Evolutionary conservation across 2,797 vertebrate genomes (phyloP), one percentile per base, ranked within the genome.

Genomic region (Pyrocephalus nanus): DNA sequence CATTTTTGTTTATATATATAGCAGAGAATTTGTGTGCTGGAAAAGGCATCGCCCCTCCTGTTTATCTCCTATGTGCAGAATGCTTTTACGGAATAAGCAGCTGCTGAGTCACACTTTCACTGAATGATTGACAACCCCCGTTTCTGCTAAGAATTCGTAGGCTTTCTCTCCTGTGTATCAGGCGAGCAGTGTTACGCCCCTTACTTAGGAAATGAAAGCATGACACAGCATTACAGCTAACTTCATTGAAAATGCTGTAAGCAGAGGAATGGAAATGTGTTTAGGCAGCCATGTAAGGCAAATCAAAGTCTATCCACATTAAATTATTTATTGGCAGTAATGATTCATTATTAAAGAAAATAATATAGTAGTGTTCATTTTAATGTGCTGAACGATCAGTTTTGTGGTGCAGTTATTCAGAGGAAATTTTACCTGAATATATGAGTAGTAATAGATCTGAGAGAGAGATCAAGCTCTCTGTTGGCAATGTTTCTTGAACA

Each of bases 81-180:
- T 22, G 5, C 32, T 92, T 90, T 51, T 53, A 42, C 16, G 2
- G 60, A 90, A 32, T 43, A n/a, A 75, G 61, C 5, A 48, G 66
- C 42, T 94, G 96, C 96, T 96, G 95, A 94, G 86, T 97, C 96
- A 97, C 14, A 3, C 32, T 90, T 92, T 91, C 29, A 27, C 40
- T 26, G 71, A 64, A 18, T 88, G 88, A 83, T 7, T 77, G 92
- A 53, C 86, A 86, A 6, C 55, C 18, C 30, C 38, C 4, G 2
- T 32, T 91, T 62, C 77, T 93, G 2, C 79, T 48, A 29, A 47
- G 91, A 86, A 70, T 9, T 64, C 66, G 27, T 47, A 23, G 91
- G 47, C 0, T 27, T 40, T 43, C 58, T 89, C 7, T 54, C 53
- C 79, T 61, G 85, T 4, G 2, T 84, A 76, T 94, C 85, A 86